phyloP scores from a whole-genome alignment of 1,140 invertebrate species.

The Cataglyphis hispanica region DNA sequence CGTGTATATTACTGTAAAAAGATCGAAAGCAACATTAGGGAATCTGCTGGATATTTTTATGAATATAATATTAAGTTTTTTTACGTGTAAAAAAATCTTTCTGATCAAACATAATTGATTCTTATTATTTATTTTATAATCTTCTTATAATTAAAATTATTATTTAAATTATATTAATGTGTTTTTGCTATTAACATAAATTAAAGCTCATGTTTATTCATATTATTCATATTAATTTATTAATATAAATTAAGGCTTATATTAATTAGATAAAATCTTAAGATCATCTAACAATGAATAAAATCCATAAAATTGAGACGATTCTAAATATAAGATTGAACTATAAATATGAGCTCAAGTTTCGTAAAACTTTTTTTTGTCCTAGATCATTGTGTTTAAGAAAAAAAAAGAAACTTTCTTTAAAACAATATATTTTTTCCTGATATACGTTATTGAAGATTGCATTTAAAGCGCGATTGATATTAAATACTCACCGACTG shows the following conservation, averaged over 20 bases:
- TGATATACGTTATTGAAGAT: neutral
- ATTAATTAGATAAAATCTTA: too few relatives aligned
- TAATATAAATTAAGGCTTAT: neutral
- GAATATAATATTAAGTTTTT: neutral
- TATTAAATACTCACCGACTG: conserved; percentile 87
- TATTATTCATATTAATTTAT: too few relatives aligned
- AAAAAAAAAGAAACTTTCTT: neutral
- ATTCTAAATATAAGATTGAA: too few relatives aligned
- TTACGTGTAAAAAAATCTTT: neutral
- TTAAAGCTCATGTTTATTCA: too few relatives aligned
- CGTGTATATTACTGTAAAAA: conserved; percentile 89
- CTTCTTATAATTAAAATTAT: neutral
- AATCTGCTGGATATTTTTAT: neutral
- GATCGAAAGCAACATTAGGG: conserved; percentile 59
- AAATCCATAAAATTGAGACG: too few relatives aligned
- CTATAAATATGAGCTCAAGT: too few relatives aligned
- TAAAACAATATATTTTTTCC: conserved; percentile 9
- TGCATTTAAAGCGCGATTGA: neutral
- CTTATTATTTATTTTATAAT: neutral
- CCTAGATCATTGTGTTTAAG: neutral
- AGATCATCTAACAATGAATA: too few relatives aligned
- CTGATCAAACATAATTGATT: neutral
- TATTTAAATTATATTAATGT: conserved; percentile 4
- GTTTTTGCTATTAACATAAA: neutral
- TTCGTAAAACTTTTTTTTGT: neutral